Evolutionary conservation across 2,113 vertebrate species (phyloP).

Genomic region (mouse (Mus musculus)): DNA sequence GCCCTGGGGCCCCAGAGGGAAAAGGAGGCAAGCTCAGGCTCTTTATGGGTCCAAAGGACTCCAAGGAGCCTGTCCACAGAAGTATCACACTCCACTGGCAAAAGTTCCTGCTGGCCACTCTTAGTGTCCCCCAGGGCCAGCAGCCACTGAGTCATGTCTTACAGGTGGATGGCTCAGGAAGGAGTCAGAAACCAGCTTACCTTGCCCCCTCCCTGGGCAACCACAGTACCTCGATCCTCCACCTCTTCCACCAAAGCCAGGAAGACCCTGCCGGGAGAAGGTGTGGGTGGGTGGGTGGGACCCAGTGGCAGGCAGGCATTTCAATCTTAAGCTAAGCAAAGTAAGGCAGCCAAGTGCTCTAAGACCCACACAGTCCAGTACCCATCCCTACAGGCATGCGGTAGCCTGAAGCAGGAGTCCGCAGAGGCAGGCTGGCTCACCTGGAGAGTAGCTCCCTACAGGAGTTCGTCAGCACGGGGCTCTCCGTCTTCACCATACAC

Average conservation of each 20-base stretch:
- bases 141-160: neutral
- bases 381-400: rapidly evolving
- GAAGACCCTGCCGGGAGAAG: slow-evolving; percentile 90
- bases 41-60: neutral
- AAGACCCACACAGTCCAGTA: neutral
- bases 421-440: slow-evolving; percentile 69
- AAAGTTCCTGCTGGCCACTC: neutral
- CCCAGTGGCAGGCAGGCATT: neutral
- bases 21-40: neutral
- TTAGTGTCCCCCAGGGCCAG: too few species aligned
- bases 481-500: slow-evolving; percentile 97
- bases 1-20: neutral
- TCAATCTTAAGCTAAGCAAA: rapidly evolving
- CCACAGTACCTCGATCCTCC: slow-evolving; percentile 94
- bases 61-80: neutral
- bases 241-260: slow-evolving; percentile 95
- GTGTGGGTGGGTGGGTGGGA: rapidly evolving
- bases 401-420: neutral
- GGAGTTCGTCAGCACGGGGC: slow-evolving; percentile 91
- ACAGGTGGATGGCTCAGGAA: neutral
- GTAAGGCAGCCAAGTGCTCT: rapidly evolving
- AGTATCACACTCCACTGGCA: neutral
- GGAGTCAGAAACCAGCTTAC: slow-evolving; percentile 83
- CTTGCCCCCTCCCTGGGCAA: slow-evolving; percentile 98
- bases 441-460: slow-evolving; percentile 96